phyloP scores from a whole-genome alignment of 1,140 invertebrate genomes.

The Lasioglossum albipes region DNA sequence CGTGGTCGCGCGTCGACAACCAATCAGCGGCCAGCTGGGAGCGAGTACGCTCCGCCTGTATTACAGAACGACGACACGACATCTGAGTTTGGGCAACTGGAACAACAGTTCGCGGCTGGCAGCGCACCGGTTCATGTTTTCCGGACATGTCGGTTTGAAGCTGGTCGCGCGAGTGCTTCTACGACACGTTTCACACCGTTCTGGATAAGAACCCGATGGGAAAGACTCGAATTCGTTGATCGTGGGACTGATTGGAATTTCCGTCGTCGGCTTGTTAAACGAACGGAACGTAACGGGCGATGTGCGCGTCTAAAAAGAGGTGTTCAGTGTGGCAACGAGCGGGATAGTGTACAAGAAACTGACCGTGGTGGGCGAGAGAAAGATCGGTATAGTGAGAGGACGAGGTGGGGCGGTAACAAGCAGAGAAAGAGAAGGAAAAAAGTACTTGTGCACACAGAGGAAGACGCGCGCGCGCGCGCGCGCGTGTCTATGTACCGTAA shows the following conservation, averaged over 20 bases:
- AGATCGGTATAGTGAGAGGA: slow-evolving; percentile 35
- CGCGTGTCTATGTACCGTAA: slow-evolving; percentile 31
- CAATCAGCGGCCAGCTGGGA: slow-evolving; percentile 60
- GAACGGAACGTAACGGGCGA: slow-evolving; percentile 23
- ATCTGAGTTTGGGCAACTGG: slow-evolving; percentile 70
- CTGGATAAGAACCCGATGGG: slow-evolving; percentile 9
- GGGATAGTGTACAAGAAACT: slow-evolving; percentile 30
- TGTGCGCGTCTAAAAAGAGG: slow-evolving; percentile 45
- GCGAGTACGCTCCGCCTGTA: slow-evolving; percentile 51
- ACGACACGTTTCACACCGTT: slow-evolving; percentile 34
- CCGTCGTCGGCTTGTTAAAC: slow-evolving; percentile 5
- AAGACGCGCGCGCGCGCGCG: slow-evolving; percentile 32
- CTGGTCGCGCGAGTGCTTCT: slow-evolving; percentile 59
- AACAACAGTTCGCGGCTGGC: slow-evolving; percentile 76
- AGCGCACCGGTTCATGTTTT: slow-evolving; percentile 68
- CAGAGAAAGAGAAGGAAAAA: slow-evolving; percentile 19
- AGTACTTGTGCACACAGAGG: slow-evolving; percentile 8
- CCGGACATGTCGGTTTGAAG: slow-evolving; percentile 66
- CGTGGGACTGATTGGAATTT: neutral
- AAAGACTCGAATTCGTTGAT: neutral
- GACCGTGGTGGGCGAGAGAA: slow-evolving; percentile 8
- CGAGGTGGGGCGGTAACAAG: slow-evolving; percentile 15
- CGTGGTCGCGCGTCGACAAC: slow-evolving; percentile 77
- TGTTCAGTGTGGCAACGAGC: slow-evolving; percentile 19
- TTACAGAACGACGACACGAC: slow-evolving; percentile 68